phyloP scores from a whole-genome alignment of 2,797 vertebrate genomes.

The Octomys mimax region DNA sequence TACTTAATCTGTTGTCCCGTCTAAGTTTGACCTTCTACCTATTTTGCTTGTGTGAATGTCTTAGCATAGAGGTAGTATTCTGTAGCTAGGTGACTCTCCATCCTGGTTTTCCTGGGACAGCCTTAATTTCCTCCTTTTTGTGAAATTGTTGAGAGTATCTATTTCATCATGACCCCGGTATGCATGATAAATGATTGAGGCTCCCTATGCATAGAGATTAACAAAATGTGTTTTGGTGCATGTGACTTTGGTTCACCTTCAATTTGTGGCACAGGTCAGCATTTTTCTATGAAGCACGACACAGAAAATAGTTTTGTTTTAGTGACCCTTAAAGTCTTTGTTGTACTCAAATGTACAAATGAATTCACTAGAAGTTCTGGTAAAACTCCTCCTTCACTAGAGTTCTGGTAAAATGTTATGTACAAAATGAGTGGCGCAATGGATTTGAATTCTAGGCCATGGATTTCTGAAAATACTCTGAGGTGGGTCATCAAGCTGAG shows the following conservation, averaged over 20 bases:
- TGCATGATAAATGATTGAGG: not conserved
- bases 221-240: not conserved
- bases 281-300: not conserved
- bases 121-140: not conserved
- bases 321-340: not conserved
- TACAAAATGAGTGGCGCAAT: not conserved
- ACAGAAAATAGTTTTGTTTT: not conserved
- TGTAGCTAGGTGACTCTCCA: not conserved
- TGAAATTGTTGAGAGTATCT: not conserved
- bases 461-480: not conserved
- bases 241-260: not conserved
- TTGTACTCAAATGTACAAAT: not conserved
- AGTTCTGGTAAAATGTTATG: not conserved
- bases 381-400: slow-evolving; percentile 14
- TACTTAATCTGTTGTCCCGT: not conserved
- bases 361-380: not conserved
- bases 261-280: not conserved
- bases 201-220: not conserved
- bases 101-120: not conserved
- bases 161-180: not conserved
- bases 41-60: not conserved
- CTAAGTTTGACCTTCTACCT: not conserved
- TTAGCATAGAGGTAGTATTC: not conserved
- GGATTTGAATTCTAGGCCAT: not conserved
- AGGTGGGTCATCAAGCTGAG: not conserved